These are phyloP conservation scores for Vanacampus margaritifer DNA, from an alignment of 2,113 vertebrate species.

Conservation along the genomic window DNA sequence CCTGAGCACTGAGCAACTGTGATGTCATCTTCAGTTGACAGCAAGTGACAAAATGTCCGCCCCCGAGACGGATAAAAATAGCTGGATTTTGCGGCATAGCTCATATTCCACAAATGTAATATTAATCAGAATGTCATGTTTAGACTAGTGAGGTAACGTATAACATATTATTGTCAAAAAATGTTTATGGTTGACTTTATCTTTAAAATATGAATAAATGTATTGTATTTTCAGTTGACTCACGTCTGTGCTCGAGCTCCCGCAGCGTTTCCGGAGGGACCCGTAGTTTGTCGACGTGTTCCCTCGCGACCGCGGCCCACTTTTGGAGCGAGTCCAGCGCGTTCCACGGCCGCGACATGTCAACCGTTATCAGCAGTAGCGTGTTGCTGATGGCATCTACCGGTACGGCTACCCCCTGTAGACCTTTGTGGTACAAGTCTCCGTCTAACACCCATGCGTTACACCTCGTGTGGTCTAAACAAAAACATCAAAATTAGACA, in stretches of 20 bases:
- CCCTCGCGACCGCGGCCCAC: slow-evolving; percentile 92
- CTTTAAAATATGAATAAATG: no score
- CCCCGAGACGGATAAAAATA: no score
- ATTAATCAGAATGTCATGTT: no score
- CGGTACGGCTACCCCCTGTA: slow-evolving; percentile 91
- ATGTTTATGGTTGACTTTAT: no score
- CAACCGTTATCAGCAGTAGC: slow-evolving; percentile 84
- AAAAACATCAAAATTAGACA: slow-evolving; percentile 14
- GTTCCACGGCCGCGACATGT: slow-evolving; percentile 96
- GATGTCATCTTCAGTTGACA: no score
- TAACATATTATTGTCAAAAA: no score
- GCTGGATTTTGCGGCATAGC: no score
- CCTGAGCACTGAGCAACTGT: no score
- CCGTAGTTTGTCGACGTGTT: slow-evolving; percentile 93
- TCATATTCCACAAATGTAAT: no score
- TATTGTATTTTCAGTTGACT: slow-evolving; percentile 44
- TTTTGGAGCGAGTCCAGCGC: slow-evolving; percentile 95
- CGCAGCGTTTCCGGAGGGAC: slow-evolving; percentile 92
- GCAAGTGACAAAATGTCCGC: no score
- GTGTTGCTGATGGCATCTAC: slow-evolving; percentile 83
- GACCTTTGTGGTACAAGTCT: slow-evolving; percentile 95
- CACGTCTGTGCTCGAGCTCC: slow-evolving; percentile 93
- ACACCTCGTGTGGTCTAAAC: slow-evolving; percentile 90
- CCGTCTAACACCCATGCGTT: slow-evolving; percentile 97
- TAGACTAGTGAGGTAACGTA: no score